These are phyloP conservation scores for Panopea generosa DNA, from an alignment of 2,888 invertebrate genomes.

Conservation along the genomic window DNA sequence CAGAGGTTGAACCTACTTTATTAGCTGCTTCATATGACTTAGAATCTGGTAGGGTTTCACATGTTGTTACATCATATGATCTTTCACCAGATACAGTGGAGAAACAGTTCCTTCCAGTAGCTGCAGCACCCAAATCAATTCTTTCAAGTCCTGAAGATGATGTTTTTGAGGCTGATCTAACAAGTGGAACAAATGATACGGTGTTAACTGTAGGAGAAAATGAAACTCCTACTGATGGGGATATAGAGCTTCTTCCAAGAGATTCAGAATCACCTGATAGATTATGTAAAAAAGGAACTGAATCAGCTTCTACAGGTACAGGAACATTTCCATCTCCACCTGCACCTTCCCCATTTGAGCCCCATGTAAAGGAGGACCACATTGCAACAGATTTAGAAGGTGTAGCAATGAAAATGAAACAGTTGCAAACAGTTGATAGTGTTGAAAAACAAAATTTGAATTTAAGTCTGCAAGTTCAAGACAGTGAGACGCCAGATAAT, in stretches of 20 bases:
- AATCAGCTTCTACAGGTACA: conserved; percentile 60
- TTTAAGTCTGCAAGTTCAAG: conserved; percentile 16
- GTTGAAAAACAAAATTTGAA: conserved; percentile 17
- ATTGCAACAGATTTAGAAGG: conserved; percentile 69
- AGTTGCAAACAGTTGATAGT: conserved; percentile 41
- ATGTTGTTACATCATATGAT: conserved; percentile 83
- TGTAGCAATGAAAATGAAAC: conserved; percentile 72
- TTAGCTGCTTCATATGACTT: conserved; percentile 95
- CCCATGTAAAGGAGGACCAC: conserved; percentile 45
- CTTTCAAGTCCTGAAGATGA: conserved; percentile 85
- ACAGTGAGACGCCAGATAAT: neutral
- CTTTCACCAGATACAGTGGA: conserved; percentile 83
- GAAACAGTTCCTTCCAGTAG: conserved; percentile 89
- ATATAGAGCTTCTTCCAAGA: conserved; percentile 57
- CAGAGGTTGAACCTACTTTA: conserved; percentile 93
- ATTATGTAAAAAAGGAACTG: conserved; percentile 16
- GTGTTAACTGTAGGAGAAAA: conserved; percentile 40
- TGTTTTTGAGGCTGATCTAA: conserved; percentile 84
- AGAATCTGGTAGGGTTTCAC: conserved; percentile 85
- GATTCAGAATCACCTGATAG: conserved; percentile 44
- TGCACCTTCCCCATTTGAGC: conserved; percentile 76
- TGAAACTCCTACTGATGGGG: conserved; percentile 67
- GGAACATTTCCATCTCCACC: conserved; percentile 72
- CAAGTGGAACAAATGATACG: conserved; percentile 62
- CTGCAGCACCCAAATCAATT: conserved; percentile 81